Evolutionary conservation across 2,113 vertebrate species (phyloP), one percentile per base, ranked within the genome.

Genomic region (Agapornis roseicollis): DNA sequence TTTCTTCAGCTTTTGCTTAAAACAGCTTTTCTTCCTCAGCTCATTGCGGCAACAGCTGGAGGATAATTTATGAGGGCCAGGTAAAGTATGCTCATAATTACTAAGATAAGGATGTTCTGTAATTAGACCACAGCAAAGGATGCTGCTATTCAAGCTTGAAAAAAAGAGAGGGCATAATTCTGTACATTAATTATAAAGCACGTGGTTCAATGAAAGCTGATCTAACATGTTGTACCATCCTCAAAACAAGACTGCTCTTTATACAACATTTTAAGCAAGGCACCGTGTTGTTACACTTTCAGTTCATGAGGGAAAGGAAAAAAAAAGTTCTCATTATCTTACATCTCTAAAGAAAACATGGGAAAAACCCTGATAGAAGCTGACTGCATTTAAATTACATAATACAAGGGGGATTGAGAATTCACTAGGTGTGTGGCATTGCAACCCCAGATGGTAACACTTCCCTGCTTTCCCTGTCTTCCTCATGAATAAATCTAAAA

Each of bases 401-500:
- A 44, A 39, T 12, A 49, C 6, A 74, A 55, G 33, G 1, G 4
- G 17, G 39, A n/a, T 31, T 88, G 66, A 90, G 49, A 0, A 0
- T 76, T 90, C 73, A 87, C 61, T 76, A 84, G 80, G 50, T 93
- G 90, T 94, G 91, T 92, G 86, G 73, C 80, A 92, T 84, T 92
- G 69, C 65, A 94, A 20, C 17, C 24, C 13, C 60, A 77, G 24
- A 39, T 52, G 41, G 18, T 55, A 91, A 85, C 25, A 77, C 27
- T 60, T 77, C 9, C 27, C 47, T 39, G 50, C 39, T 84, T 80
- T 81, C 65, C 31, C 5, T 84, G 53, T 78, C 71, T 74, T 91
- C 83, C 68, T 50, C 35, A 60, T 28, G 7, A 80, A 93, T 55
- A 78, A 56, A 33, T 78, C 47, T 86, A 61, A 74, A 77, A 88